These are phyloP conservation scores for Ceratitis capitata DNA, from an alignment of 1,140 invertebrate genomes.

Conservation along the genomic window DNA sequence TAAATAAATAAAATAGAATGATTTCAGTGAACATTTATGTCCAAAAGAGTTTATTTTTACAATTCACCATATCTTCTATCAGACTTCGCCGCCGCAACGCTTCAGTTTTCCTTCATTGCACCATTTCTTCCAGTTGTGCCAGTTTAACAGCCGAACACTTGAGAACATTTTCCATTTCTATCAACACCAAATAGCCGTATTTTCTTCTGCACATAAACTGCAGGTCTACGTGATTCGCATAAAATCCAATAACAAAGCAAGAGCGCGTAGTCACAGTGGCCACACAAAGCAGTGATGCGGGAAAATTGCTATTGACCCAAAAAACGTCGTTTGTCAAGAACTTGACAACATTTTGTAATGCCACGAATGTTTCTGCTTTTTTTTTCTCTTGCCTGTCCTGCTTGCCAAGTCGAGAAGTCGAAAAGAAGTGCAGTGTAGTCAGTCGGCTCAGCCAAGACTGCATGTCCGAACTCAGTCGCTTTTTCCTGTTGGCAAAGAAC, in stretches of 20 bases:
- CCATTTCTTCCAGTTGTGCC: too few relatives aligned
- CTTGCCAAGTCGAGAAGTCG: not conserved
- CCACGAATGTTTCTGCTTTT: not conserved
- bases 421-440: too few relatives aligned
- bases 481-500: not conserved
- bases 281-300: too few relatives aligned
- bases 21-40: too few relatives aligned
- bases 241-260: not conserved
- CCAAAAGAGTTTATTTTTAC: too few relatives aligned
- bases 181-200: too few relatives aligned
- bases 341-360: conserved; percentile 1
- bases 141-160: not conserved
- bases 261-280: too few relatives aligned
- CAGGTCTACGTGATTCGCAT: not conserved
- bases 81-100: too few relatives aligned
- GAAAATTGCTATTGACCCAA: conserved; percentile 3
- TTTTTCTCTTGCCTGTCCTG: too few relatives aligned
- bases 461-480: not conserved
- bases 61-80: too few relatives aligned
- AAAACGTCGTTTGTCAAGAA: not conserved
- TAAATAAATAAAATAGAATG: too few relatives aligned
- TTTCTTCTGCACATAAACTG: not conserved
- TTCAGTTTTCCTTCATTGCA: too few relatives aligned
- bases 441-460: not conserved
- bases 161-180: conserved; percentile 1